Conservation (phyloP, 1,140 invertebrate genomes). For the silkworm (Bombyx mori) region DNA sequence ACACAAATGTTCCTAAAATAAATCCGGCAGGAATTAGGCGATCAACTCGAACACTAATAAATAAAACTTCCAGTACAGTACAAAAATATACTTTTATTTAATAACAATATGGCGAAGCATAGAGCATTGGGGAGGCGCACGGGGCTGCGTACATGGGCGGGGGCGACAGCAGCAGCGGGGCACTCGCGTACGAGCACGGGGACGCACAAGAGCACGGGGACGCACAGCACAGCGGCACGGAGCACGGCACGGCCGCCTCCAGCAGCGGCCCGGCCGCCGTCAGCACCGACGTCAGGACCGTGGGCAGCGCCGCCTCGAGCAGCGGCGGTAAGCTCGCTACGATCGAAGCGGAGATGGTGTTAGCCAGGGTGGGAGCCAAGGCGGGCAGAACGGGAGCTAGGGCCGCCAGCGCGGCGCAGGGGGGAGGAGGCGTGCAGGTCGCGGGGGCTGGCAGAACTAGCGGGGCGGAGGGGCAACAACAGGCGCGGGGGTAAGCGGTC, state of each 20-base stretch:
- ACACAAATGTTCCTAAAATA: no score
- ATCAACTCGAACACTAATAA: no score
- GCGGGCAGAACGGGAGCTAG: conserved; percentile 15
- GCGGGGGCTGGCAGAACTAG: conserved; percentile 12
- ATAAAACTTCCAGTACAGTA: no score
- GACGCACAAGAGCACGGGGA: conserved; percentile 2
- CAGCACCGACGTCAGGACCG: conserved; percentile 28
- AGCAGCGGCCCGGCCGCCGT: conserved; percentile 29
- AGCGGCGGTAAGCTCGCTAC: conserved; percentile 29
- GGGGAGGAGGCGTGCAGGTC: conserved; percentile 9
- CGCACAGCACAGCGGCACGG: neutral
- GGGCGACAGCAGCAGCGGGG: neutral
- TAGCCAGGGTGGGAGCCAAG: conserved; percentile 24
- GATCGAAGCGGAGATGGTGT: conserved; percentile 26
- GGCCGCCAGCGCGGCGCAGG: conserved; percentile 9
- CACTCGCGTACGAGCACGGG: conserved; percentile 4
- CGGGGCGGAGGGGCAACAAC: conserved; percentile 9
- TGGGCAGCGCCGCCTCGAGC: conserved; percentile 29
- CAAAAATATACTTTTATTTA: neutral
- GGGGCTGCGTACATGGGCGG: conserved; percentile 4
- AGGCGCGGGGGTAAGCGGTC: neutral
- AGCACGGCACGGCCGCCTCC: conserved; percentile 13
- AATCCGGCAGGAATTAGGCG: no score
- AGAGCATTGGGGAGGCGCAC: neutral
- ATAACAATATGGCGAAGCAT: conserved; percentile 2